phyloP scores from a whole-genome alignment of 2,113 vertebrate species.

The Channa maculata region DNA sequence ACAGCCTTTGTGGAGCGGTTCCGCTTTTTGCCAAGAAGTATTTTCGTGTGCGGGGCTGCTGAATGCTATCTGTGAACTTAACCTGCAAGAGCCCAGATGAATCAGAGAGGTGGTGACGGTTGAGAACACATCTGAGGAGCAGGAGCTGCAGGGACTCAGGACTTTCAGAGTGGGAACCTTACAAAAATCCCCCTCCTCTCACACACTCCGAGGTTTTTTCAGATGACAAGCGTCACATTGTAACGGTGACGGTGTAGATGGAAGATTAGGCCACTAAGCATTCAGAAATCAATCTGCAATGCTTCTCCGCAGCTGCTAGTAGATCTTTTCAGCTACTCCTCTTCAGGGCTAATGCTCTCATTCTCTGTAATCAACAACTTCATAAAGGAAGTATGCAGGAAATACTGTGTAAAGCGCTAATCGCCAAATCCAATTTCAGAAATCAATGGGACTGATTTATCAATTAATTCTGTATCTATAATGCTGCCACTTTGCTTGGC shows the following conservation, averaged over 20 bases:
- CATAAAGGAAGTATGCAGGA: slow-evolving; percentile 62
- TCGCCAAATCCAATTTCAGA: slow-evolving; percentile 68
- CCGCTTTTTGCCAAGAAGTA: slow-evolving; percentile 36
- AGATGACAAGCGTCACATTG: slow-evolving; percentile 43
- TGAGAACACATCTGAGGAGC: slow-evolving; percentile 44
- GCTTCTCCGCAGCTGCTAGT: slow-evolving; percentile 50
- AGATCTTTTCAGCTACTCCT: slow-evolving; percentile 56
- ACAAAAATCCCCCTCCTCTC: slow-evolving; percentile 5
- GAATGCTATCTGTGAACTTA: slow-evolving; percentile 32
- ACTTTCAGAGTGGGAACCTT: slow-evolving; percentile 1
- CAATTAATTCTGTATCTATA: slow-evolving; percentile 74
- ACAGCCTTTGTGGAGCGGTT: slow-evolving; percentile 34
- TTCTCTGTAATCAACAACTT: slow-evolving; percentile 72
- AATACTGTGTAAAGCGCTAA: slow-evolving; percentile 63
- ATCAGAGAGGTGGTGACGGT: slow-evolving; percentile 35
- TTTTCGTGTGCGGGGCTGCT: slow-evolving; percentile 30
- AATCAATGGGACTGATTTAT: slow-evolving; percentile 74
- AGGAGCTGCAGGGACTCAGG: slow-evolving; percentile 10
- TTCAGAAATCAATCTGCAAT: slow-evolving; percentile 73
- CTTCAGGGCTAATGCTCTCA: slow-evolving; percentile 63
- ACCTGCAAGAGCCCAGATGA: slow-evolving; percentile 23
- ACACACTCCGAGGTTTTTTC: slow-evolving; percentile 8
- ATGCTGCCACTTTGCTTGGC: slow-evolving; percentile 59
- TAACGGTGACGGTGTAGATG: slow-evolving; percentile 36
- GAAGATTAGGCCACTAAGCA: slow-evolving; percentile 72